A percentile compares a stretch with the other conserved stretches of the same genome.
Conservation (phyloP, 2,888 invertebrate species). For the Sturmia bella region DNA sequence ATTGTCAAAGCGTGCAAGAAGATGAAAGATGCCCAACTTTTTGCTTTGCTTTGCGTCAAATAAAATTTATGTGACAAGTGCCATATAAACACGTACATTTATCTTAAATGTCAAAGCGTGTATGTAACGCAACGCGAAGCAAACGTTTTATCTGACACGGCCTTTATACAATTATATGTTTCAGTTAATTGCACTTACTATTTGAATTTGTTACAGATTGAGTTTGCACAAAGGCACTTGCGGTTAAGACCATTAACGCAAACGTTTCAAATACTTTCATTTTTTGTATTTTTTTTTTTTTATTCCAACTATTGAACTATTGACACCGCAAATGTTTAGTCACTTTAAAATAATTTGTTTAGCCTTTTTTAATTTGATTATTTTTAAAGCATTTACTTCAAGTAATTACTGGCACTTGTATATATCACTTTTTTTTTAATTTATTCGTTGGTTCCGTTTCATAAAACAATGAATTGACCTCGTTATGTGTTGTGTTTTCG, state of each 20-base stretch:
- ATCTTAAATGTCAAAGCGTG: too few species aligned
- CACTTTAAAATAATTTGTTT: conserved; percentile 24
- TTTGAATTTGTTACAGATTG: conserved; percentile 54
- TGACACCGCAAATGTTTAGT: conserved; percentile 33
- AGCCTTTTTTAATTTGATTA: background rate
- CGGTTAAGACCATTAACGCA: conserved; percentile 38
- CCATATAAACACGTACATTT: too few species aligned
- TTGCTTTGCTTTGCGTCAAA: too few species aligned
- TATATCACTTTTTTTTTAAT: conserved; percentile 1
- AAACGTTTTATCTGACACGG: too few species aligned
- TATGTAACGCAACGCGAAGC: too few species aligned
- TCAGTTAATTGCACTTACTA: conserved; percentile 49
- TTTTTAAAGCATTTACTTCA: conserved; percentile 23
- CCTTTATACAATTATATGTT: background rate
- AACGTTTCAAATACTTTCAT: conserved; percentile 47
- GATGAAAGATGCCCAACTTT: too few species aligned
- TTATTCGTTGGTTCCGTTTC: conserved; percentile 10
- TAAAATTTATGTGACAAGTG: too few species aligned
- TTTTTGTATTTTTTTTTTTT: conserved; percentile 62
- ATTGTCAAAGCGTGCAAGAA: too few species aligned
- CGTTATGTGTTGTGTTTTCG: conserved; percentile 28
- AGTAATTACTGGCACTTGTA: conserved; percentile 15
- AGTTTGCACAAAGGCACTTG: conserved; percentile 34
- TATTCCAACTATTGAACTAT: conserved; percentile 16
- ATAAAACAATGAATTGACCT: conserved; percentile 43